These are phyloP conservation scores for Puffinus mauretanicus DNA, from an alignment of 2,113 vertebrate genomes.

Conservation along the genomic window DNA sequence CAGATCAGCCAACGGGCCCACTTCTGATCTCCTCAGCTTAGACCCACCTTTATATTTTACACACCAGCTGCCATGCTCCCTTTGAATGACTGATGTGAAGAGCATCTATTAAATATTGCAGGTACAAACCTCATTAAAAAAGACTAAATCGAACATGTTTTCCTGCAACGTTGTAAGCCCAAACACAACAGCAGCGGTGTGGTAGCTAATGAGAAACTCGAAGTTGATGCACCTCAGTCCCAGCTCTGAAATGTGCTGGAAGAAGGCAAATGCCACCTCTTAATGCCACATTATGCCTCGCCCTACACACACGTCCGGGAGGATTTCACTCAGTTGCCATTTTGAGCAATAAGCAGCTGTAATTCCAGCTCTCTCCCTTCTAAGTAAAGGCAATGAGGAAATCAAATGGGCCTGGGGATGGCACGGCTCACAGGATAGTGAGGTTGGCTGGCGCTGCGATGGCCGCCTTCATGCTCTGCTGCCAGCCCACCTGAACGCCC, in stretches of 20 bases:
- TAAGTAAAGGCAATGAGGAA: neutral
- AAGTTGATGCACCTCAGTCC: neutral
- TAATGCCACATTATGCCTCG: neutral
- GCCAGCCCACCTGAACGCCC: neutral
- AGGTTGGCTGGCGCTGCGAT: neutral
- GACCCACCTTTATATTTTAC: neutral
- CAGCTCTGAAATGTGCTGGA: neutral
- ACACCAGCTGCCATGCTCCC: neutral
- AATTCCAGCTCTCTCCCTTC: neutral
- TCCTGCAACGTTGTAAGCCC: neutral
- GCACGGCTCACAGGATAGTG: neutral
- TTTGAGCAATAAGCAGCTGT: neutral
- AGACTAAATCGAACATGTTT: neutral
- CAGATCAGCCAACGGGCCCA: neutral
- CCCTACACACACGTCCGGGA: neutral
- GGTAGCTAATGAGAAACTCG: neutral
- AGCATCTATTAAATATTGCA: constrained; percentile 35
- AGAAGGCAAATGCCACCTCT: neutral
- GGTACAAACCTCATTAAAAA: constrained; percentile 40
- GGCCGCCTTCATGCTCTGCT: neutral
- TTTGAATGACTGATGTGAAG: constrained; percentile 29
- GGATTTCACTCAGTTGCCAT: neutral
- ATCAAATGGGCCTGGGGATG: neutral
- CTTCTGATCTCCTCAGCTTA: neutral
- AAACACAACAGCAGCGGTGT: neutral